Evolutionary conservation across 1,140 invertebrate species (phyloP), one percentile per base, ranked within the genome.

Genomic region (Lordiphosa collinella): DNA sequence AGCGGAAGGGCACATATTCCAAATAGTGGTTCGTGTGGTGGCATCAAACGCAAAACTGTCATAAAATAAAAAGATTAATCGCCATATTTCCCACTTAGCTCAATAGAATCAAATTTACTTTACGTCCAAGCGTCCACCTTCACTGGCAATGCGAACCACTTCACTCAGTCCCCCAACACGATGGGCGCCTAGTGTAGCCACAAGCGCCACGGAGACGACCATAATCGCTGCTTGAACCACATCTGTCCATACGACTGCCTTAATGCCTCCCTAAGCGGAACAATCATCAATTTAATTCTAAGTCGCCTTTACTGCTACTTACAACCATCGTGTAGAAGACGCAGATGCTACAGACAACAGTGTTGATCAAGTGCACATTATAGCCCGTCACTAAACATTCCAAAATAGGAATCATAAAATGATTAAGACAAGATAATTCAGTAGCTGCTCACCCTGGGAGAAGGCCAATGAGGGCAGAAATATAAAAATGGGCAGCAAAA

Each of bases 231-330:
- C 93, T 89, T 97, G 96, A 41, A 97, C 91, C 0, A 94, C 93
- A 89, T 97, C 96, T 1, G 96, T 96, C 95, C 94, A 96, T 13
- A 97, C 93, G 0, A 97, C 95, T 0, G 95, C 95, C 88, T 96
- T 96, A 62, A 97, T 91, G 2, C 95, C 95, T 58, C 95, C 95
- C 94, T 96, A 29, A 29, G 25, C 25, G 25, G 68, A 10, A 53
- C 16, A n/a, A 8, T 41, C 7, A 7, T 48, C 18, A 29, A 3
- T 22, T 31, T 34, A 4, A 13, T 8, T 18, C 5, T 2, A 18
- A 12, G 10, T 8, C 8, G 6, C 6, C 7, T 8, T 29, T 29
- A 11, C 2, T 11, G 18, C 4, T 46, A 91, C 92, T 92, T 91
- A 95, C 95, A 88, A 96, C 86, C 56, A 93, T 93, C 2, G 95